phyloP scores from a whole-genome alignment of 2,888 invertebrate species.

The Tipula helvola region DNA sequence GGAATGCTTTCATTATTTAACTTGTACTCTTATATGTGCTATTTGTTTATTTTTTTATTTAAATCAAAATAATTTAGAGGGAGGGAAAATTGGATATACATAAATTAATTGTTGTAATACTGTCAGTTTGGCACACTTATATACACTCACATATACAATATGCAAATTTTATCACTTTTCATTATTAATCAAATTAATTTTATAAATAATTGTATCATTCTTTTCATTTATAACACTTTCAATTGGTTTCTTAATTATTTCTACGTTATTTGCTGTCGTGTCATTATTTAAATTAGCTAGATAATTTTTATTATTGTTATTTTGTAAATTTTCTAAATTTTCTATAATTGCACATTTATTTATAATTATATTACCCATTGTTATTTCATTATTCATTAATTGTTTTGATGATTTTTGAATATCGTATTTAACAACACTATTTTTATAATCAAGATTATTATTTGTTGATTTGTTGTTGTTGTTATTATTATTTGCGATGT shows the following conservation, averaged over 20 bases:
- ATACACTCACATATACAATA: neutral
- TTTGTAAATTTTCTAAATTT: slow-evolving; percentile 9
- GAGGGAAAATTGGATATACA: neutral
- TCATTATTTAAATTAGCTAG: neutral
- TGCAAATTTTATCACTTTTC: neutral
- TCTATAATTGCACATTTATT: slow-evolving; percentile 11
- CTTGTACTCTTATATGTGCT: neutral
- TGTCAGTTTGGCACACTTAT: neutral
- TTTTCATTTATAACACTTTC: slow-evolving; percentile 5
- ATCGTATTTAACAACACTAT: neutral
- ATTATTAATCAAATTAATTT: slow-evolving; percentile 8
- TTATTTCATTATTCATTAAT: slow-evolving; percentile 7
- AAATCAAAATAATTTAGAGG: neutral
- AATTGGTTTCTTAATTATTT: neutral
- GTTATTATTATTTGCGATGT: neutral
- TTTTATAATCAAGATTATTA: neutral
- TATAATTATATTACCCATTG: slow-evolving; percentile 10
- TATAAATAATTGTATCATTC: slow-evolving; percentile 5
- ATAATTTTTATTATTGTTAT: neutral
- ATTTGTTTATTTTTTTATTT: neutral
- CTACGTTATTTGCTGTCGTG: neutral
- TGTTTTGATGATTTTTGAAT: neutral
- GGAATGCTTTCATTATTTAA: neutral
- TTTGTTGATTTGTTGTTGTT: neutral
- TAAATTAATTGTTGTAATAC: neutral